phyloP scores from a whole-genome alignment of 2,797 vertebrate species.

The Onychomys arenicola region DNA sequence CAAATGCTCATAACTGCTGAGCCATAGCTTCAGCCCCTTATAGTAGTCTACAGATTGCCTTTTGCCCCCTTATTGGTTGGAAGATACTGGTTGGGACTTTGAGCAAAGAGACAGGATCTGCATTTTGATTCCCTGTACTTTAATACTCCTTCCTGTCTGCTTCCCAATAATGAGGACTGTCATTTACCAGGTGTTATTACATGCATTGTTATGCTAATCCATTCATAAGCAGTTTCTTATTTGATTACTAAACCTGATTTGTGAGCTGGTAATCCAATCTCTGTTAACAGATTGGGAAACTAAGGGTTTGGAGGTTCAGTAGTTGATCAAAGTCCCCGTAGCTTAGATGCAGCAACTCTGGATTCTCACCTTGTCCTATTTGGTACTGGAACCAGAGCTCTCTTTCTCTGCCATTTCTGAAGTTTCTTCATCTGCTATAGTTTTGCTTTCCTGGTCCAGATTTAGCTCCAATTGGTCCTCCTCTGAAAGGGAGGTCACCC shows the following conservation, averaged over 20 bases:
- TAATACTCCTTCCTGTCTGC: not conserved
- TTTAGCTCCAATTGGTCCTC: not conserved
- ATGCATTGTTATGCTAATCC: not conserved
- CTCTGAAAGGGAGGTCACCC: not conserved
- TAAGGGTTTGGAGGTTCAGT: not conserved
- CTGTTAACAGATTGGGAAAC: not conserved
- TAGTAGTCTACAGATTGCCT: not conserved
- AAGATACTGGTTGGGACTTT: not conserved
- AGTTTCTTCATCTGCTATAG: not conserved
- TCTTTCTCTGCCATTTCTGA: not conserved
- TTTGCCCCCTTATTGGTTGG: not conserved
- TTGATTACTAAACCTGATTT: constrained; percentile 8
- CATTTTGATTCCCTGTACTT: not conserved
- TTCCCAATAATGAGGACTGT: not conserved
- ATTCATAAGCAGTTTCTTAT: not conserved
- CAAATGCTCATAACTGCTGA: not conserved
- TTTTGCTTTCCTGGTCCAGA: not conserved
- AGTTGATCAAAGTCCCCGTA: not conserved
- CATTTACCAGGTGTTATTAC: not conserved
- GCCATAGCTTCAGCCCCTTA: not conserved
- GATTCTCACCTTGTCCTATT: not conserved
- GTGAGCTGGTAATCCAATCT: not conserved
- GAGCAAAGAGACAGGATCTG: not conserved
- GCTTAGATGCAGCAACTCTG: not conserved
- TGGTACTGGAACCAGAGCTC: not conserved